phyloP scores from a whole-genome alignment of 2,888 invertebrate species.

The Chaetoderma sp. region DNA sequence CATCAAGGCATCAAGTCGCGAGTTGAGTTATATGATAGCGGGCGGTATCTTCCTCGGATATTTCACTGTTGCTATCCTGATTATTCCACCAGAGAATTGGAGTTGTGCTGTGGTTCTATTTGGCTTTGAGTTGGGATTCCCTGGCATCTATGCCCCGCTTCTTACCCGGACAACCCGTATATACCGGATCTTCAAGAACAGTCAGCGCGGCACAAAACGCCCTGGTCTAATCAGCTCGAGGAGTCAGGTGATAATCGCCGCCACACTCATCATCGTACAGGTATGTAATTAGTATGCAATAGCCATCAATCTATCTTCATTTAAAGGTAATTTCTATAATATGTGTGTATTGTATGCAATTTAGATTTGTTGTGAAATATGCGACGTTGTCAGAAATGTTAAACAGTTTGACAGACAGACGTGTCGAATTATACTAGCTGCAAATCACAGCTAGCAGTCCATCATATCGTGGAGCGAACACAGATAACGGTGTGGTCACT shows the following conservation, averaged over 20 bases:
- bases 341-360: no score
- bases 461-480: no score
- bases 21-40: slow-evolving; percentile 53
- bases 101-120: slow-evolving; percentile 32
- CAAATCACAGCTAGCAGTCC: no score
- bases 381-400: no score
- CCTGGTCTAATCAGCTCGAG: slow-evolving; percentile 35
- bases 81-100: slow-evolving; percentile 37
- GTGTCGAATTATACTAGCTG: no score
- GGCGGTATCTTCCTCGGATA: slow-evolving; percentile 47
- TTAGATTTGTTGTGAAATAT: no score
- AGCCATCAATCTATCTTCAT: no score
- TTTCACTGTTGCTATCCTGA: slow-evolving; percentile 39
- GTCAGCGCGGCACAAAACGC: slow-evolving; percentile 29
- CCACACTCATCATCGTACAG: slow-evolving; percentile 29
- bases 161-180: slow-evolving; percentile 40
- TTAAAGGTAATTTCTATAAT: no score
- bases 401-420: no score
- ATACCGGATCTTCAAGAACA: slow-evolving; percentile 43
- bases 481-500: no score
- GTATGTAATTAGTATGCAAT: no score
- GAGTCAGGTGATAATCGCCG: slow-evolving; percentile 33
- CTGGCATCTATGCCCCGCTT: slow-evolving; percentile 41
- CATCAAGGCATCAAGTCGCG: slow-evolving; percentile 56
- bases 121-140: slow-evolving; percentile 38